Conservation (phyloP, 1,140 invertebrate genomes). For the Tetragnatha versicolor region DNA sequence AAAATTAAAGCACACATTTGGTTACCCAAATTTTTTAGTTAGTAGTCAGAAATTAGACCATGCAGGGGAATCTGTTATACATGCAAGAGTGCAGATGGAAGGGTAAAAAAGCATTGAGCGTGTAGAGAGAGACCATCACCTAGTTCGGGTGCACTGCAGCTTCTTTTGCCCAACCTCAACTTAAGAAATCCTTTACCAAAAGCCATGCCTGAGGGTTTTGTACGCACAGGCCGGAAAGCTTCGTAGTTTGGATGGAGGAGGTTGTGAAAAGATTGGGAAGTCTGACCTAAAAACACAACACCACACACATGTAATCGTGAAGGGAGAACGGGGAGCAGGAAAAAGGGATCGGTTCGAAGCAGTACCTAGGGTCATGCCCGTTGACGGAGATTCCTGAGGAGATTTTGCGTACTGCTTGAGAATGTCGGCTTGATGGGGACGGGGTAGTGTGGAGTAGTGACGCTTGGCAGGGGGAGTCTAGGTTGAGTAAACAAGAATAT, state of each 20-base stretch:
- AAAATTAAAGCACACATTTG: too few species aligned
- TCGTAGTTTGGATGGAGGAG: conserved; percentile 26
- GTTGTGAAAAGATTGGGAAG: conserved; percentile 50
- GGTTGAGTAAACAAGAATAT: too few species aligned
- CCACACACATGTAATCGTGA: not conserved
- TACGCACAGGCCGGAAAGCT: conserved; percentile 1
- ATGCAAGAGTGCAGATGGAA: not conserved
- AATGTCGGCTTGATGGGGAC: conserved; percentile 66
- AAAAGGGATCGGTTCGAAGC: not conserved
- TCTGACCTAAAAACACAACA: conserved; percentile 16
- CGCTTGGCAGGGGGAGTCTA: conserved; percentile 76
- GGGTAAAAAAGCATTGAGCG: not conserved
- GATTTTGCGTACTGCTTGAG: conserved; percentile 42
- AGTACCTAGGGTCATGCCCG: conserved; percentile 2
- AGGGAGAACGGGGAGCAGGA: not conserved
- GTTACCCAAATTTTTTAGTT: too few species aligned
- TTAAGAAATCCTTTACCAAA: conserved; percentile 77
- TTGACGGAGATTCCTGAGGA: conserved; percentile 21
- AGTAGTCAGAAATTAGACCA: too few species aligned
- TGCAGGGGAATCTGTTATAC: not conserved
- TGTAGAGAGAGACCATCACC: conserved; percentile 69
- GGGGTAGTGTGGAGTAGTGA: conserved; percentile 78
- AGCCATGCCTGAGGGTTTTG: conserved; percentile 67
- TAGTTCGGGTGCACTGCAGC: conserved; percentile 89
- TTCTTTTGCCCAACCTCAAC: conserved; percentile 70